Conservation (phyloP, 2,797 vertebrate species). For the Poeciliopsis gracilis region DNA sequence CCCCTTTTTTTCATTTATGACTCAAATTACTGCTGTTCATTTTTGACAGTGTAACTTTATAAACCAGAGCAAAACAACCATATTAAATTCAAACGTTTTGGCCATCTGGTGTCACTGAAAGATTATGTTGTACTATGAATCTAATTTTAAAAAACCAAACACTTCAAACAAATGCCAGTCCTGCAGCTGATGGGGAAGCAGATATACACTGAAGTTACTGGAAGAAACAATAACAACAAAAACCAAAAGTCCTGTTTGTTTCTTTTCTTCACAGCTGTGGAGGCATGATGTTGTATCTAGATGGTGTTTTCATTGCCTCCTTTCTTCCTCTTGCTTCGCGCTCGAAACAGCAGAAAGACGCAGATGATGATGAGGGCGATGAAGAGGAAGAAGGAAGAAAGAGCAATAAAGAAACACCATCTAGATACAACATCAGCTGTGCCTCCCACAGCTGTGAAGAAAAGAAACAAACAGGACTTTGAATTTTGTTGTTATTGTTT, state of each 20-base stretch:
- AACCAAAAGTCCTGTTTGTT: not conserved
- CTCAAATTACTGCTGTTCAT: not conserved
- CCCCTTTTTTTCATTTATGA: too few relatives aligned
- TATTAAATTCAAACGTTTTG: not conserved
- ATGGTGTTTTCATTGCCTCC: constrained; percentile 42
- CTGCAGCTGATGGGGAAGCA: not conserved
- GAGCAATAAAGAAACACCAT: too few relatives aligned
- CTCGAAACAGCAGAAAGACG: constrained; percentile 39
- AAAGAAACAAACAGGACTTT: too few relatives aligned
- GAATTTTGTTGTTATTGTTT: too few relatives aligned
- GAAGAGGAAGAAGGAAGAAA: constrained; percentile 72
- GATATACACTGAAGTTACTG: not conserved
- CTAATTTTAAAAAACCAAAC: not conserved
- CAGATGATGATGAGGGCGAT: constrained; percentile 59
- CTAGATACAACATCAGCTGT: too few relatives aligned
- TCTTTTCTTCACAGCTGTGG: not conserved
- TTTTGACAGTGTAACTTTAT: not conserved
- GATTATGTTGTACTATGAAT: not conserved
- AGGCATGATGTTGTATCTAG: constrained; percentile 32
- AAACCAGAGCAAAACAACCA: too few relatives aligned
- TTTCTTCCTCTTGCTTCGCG: constrained; percentile 45
- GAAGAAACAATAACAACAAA: not conserved
- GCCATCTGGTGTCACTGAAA: not conserved
- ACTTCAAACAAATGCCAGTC: not conserved
- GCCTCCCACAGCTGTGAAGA: too few relatives aligned